A percentile compares a stretch with the other conserved stretches of the same genome.
Conservation (phyloP, 2,888 invertebrate species). For the Mayetiola destructor region DNA sequence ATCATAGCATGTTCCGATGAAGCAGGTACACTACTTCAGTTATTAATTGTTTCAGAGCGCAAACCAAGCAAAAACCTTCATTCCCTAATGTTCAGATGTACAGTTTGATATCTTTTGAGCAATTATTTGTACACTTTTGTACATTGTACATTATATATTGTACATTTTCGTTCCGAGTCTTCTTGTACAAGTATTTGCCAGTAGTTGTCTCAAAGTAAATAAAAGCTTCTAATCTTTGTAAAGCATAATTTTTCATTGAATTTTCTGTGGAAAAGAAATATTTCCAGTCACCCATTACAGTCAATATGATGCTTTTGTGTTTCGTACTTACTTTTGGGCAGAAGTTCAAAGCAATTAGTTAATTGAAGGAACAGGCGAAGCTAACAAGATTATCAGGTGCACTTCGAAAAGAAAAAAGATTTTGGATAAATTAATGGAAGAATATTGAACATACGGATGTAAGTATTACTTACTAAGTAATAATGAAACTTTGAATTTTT, state of each 20-base stretch:
- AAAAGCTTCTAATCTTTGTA: background rate
- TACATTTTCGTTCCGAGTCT: too few species aligned
- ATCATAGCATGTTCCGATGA: too few species aligned
- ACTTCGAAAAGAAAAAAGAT: background rate
- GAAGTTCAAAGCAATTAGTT: slow-evolving; percentile 3
- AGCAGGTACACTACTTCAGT: too few species aligned
- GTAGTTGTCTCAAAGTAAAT: background rate
- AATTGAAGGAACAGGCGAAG: slow-evolving; percentile 10
- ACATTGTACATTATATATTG: too few species aligned
- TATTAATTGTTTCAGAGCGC: too few species aligned
- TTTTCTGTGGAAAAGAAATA: slow-evolving; percentile 1
- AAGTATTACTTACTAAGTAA: too few species aligned
- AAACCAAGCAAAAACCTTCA: too few species aligned
- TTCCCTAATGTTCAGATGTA: too few species aligned
- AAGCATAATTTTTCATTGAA: background rate
- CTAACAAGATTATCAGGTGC: slow-evolving; percentile 7
- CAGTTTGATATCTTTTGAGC: too few species aligned
- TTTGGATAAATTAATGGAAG: background rate
- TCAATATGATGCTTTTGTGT: background rate
- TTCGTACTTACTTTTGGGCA: background rate
- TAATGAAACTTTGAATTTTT: too few species aligned
- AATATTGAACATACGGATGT: background rate
- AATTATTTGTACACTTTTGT: too few species aligned
- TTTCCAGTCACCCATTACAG: background rate
- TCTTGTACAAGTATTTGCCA: background rate